A percentile compares a stretch with the other conserved stretches of the same genome.
phyloP scores from a whole-genome alignment of 2,797 vertebrate species.

The Choloepus didactylus region DNA sequence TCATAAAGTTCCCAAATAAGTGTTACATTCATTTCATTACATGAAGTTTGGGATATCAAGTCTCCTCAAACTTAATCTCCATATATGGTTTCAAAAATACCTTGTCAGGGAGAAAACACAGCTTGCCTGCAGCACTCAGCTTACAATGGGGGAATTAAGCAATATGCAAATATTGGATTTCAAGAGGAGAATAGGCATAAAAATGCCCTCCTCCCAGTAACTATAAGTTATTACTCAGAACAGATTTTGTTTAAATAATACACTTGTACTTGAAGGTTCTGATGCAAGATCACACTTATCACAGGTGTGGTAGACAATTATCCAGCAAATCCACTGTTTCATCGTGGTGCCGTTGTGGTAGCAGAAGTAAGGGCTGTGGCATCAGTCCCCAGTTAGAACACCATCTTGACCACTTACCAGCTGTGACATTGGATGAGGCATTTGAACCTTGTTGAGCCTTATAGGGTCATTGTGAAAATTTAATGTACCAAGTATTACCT shows the following conservation, averaged over 20 bases:
- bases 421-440: background rate
- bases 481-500: background rate
- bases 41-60: background rate
- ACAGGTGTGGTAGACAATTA: background rate
- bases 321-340: background rate
- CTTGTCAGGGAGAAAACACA: background rate
- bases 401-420: background rate
- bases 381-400: background rate
- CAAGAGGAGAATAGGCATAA: conserved; percentile 13
- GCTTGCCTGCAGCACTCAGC: background rate
- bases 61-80: conserved; percentile 43
- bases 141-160: background rate
- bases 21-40: background rate
- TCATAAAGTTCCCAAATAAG: conserved; percentile 34
- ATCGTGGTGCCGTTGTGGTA: rapidly evolving
- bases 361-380: background rate
- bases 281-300: background rate
- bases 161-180: conserved; percentile 43
- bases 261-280: conserved; percentile 25
- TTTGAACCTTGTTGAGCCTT: conserved; percentile 42
- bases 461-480: conserved; percentile 28
- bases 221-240: conserved; percentile 36
- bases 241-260: background rate
- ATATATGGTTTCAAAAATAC: background rate
- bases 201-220: conserved; percentile 17